phyloP scores from a whole-genome alignment of 2,888 invertebrate genomes.

The Cerastis rubricosa region DNA sequence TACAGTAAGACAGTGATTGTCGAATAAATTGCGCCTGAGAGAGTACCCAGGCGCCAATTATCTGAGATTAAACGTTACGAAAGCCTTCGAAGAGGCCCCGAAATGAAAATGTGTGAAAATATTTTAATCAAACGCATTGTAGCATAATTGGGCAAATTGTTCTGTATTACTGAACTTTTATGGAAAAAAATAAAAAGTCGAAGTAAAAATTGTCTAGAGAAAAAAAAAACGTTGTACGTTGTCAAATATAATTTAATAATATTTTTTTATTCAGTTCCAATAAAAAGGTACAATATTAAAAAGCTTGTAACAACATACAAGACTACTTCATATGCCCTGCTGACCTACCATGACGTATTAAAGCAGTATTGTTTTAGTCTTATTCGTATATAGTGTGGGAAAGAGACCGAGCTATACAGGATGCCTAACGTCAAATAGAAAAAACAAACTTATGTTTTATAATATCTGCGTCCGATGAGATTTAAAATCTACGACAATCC shows the following conservation, averaged over 20 bases:
- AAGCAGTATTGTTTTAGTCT: no score
- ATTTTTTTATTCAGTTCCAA: no score
- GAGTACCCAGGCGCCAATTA: constrained; percentile 61
- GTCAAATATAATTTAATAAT: no score
- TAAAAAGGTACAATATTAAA: no score
- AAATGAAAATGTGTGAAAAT: constrained; percentile 60
- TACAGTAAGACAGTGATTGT: constrained; percentile 55
- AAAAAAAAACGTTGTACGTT: constrained; percentile 1
- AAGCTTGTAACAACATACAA: no score
- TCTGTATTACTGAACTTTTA: constrained; percentile 3
- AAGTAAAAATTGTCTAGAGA: neutral
- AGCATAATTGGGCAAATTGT: constrained; percentile 44
- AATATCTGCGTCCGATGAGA: neutral
- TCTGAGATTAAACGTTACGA: constrained; percentile 60
- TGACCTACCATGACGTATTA: no score
- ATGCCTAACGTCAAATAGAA: no score
- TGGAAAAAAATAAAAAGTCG: constrained; percentile 3
- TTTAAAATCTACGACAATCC: neutral
- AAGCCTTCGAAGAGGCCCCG: constrained; percentile 30
- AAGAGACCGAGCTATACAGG: no score
- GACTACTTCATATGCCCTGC: no score
- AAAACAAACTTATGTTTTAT: no score
- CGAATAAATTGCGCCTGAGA: constrained; percentile 60
- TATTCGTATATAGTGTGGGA: no score
- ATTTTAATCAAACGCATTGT: constrained; percentile 58